Base-by-base conservation (phyloP, 1,140 invertebrate species). In the Drosophila nigromelanica region DNA sequence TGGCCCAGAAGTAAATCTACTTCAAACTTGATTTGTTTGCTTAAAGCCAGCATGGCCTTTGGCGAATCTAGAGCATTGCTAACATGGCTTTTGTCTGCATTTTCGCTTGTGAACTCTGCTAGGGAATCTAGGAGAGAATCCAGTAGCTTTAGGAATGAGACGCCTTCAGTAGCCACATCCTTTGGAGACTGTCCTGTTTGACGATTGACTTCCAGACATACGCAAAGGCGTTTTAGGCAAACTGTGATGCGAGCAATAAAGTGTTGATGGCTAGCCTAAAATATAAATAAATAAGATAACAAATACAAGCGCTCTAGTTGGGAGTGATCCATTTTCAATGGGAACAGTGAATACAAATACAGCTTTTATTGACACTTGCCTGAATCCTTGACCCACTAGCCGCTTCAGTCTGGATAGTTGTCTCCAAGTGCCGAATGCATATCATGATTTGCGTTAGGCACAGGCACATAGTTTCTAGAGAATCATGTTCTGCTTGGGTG, bases 401-500 rank as follows among this genome's bases (percentile, higher is more conserved):
- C 12, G 48, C 67, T 21, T 89, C 86, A 0, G 75, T 70, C 45
- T 90, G 82, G 35, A 89, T 75, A 0, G 76, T 80, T 8, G 37
- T 42, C 35, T 91, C 90, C 52, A 91, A 37, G 27, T 90, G 76
- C 14, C 75, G 76, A 15, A 91, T 77, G 15, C 90, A 91, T 3
- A 73, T 78, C 15, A 90, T 51, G 14, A 91, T 85, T 63, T 91
- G 90, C 6, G 79, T 78, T n/a, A 91, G 30, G 30, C 90, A 91
- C 0, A 91, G 43, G 30, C 80, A 90, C 10, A 85, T 73, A 18
- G 76, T 66, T 27, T 91, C 90, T 8, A 80, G 18, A 18, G 47
- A 50, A 12, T 85, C 71, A 3, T 51, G 24, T 45, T 79, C 58
- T 6, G 66, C 37, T 12, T 75, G 15, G 4, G 42, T 55, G 6